Conservation (phyloP, 2,113 vertebrate species). For the Mormyrus iriodes region DNA sequence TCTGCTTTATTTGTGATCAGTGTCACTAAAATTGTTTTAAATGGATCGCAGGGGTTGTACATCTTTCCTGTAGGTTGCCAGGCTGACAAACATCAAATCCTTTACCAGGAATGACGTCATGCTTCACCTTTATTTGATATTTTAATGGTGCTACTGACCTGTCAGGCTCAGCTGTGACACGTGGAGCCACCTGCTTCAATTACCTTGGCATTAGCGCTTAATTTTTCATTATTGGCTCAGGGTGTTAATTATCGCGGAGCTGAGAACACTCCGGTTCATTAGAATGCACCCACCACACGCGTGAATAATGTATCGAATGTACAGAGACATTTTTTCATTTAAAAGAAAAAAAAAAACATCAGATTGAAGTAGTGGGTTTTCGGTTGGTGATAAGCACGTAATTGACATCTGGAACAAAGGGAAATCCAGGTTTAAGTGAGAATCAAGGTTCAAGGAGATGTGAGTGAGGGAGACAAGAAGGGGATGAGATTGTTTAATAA, state of each 20-base stretch:
- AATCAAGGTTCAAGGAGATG: neutral
- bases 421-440: conserved; percentile 1
- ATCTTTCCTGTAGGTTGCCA: neutral
- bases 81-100: neutral
- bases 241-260: conserved; percentile 33
- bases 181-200: conserved; percentile 18
- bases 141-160: conserved; percentile 10
- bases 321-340: conserved; percentile 27
- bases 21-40: neutral
- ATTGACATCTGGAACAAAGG: conserved; percentile 18
- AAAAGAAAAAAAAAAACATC: conserved; percentile 23
- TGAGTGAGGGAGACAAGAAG: too few species aligned
- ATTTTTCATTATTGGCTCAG: conserved; percentile 35
- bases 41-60: neutral
- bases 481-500: neutral
- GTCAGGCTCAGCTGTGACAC: conserved; percentile 22
- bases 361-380: conserved; percentile 36
- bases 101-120: neutral
- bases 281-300: conserved; percentile 35
- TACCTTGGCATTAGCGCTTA: conserved; percentile 27
- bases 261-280: conserved; percentile 31
- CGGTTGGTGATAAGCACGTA: conserved; percentile 31
- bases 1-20: neutral
- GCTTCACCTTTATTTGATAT: conserved; percentile 14
- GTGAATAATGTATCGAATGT: conserved; percentile 37